phyloP scores from a whole-genome alignment of 2,113 vertebrate genomes.

The Misgurnus anguillicaudatus region DNA sequence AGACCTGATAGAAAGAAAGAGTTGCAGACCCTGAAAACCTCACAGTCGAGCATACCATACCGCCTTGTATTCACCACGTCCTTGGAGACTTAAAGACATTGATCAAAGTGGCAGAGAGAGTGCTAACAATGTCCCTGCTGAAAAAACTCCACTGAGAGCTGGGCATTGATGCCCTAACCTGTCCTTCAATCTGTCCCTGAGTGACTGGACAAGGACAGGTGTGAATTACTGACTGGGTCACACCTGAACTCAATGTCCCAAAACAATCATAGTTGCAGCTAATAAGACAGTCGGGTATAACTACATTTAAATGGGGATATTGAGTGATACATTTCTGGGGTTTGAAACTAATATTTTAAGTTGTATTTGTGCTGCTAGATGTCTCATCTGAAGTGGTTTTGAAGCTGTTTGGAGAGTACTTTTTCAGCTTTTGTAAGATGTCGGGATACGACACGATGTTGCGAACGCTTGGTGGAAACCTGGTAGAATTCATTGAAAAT shows the following conservation, averaged over 20 bases:
- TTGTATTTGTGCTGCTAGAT: conserved; percentile 60
- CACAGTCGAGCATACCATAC: conserved; percentile 1
- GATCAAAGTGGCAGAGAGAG: conserved; percentile 29
- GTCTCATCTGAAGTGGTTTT: conserved; percentile 74
- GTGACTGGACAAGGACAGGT: conserved; percentile 34
- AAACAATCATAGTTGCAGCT: too few species aligned
- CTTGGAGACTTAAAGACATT: conserved; percentile 43
- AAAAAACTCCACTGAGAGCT: conserved; percentile 26
- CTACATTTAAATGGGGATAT: background rate
- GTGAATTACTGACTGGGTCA: conserved; percentile 44
- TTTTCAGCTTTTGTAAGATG: conserved; percentile 83
- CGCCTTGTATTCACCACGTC: conserved; percentile 3
- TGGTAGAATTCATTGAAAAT: conserved; percentile 81
- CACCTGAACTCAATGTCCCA: conserved; percentile 15
- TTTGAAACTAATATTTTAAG: background rate
- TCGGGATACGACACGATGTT: conserved; percentile 84
- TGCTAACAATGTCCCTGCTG: conserved; percentile 62
- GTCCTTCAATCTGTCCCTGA: conserved; percentile 10
- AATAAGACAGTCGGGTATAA: background rate
- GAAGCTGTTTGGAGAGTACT: conserved; percentile 81
- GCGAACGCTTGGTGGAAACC: conserved; percentile 76
- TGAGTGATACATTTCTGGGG: background rate
- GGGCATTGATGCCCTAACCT: conserved; percentile 18
- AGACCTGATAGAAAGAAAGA: background rate
- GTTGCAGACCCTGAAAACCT: background rate